Base-by-base conservation (phyloP, 2,888 invertebrate species). In the Notodonta ziczac region DNA sequence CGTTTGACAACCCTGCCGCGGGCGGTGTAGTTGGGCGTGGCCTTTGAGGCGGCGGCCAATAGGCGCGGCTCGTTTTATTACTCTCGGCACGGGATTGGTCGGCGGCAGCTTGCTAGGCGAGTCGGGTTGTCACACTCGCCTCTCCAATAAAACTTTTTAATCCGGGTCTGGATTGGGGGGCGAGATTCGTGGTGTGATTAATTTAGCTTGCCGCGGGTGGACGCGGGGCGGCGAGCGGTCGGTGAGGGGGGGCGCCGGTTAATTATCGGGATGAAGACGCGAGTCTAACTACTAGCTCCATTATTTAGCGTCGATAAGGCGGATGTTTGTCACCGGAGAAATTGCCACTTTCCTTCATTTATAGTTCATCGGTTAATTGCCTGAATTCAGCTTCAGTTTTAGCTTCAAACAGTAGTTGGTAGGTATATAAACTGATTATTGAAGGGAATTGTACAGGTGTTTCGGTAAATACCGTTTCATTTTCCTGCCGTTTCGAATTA, bases 111-210 rank as follows among this genome's bases (percentile, higher is more conserved):
- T 66, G 76, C 69, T 67, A 82, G 87, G 87, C 87, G 88, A 79
- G 85, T 73, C 88, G 78, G 85, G 81, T 76, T 90, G 90, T 89
- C 90, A 89, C 85, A 85, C 83, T 83, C 78, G 80, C 83, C 83
- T 86, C 88, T 89, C 92, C 92, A 93, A 93, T 93, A 93, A 93
- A 93, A 93, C 88, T 92, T 91, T 91, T 92, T 92, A 93, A 92
- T 92, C 92, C 89, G 88, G 81, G 82, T 82, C 86, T 82, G 89
- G 86, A 89, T 88, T 88, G 91, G 91, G 91, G 89, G 91, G 90
- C 89, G 89, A 89, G 92, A 92, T 92, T 90, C 89, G 86, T 90
- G 84, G 92, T 90, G 92, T 93, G 93, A 93, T 93, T 93, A 93
- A 93, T 93, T 91, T 91, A 89, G 88, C 84, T 80, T 80, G 76